These are phyloP conservation scores for Mallotus villosus DNA, from an alignment of 2,797 vertebrate species.

Conservation along the genomic window DNA sequence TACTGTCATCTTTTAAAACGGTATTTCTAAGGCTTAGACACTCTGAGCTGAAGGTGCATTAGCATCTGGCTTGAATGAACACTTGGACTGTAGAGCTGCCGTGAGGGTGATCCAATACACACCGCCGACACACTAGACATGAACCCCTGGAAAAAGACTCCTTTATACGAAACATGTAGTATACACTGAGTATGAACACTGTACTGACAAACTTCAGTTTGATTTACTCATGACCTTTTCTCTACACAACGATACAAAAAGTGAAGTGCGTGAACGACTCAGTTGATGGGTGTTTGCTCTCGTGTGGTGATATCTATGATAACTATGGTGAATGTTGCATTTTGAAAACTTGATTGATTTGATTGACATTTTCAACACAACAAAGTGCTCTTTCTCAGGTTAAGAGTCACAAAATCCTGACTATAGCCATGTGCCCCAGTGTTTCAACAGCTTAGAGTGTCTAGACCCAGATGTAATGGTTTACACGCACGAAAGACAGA, in stretches of 20 bases:
- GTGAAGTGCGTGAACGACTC: not conserved
- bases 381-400: not conserved
- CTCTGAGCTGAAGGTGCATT: conserved; percentile 53
- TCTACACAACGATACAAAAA: not conserved
- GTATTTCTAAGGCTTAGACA: conserved; percentile 60
- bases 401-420: conserved; percentile 43
- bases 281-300: conserved; percentile 21
- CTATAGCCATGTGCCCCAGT: conserved; percentile 19
- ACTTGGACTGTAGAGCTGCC: conserved; percentile 36
- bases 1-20: conserved; percentile 52
- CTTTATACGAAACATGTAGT: not conserved
- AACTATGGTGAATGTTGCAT: conserved; percentile 9
- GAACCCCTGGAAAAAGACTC: not conserved
- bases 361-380: conserved; percentile 25
- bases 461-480: conserved; percentile 62
- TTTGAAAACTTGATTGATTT: conserved; percentile 21
- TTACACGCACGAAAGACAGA: conserved; percentile 61
- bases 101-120: conserved; percentile 11
- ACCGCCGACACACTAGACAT: conserved; percentile 6
- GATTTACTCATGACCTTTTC: conserved; percentile 19
- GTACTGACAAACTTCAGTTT: conserved; percentile 8
- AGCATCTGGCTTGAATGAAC: conserved; percentile 16
- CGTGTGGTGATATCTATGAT: not conserved
- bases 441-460: conserved; percentile 59
- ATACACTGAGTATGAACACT: not conserved